Evolutionary conservation across 2,797 vertebrate genomes (phyloP), one percentile per base, ranked within the genome.

Genomic region (Trichosurus vulpecula): DNA sequence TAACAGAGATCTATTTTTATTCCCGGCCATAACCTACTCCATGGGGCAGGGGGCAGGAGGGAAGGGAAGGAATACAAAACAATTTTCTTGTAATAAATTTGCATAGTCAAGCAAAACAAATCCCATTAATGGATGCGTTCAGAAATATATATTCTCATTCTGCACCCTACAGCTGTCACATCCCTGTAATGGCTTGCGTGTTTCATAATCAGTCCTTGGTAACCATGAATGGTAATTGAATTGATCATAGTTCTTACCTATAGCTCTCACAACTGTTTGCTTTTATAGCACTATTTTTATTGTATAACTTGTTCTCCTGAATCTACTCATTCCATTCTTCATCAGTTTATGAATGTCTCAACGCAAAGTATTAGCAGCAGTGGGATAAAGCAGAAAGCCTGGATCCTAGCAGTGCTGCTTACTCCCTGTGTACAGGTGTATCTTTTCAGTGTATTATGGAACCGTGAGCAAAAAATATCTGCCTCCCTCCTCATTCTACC

Each of bases 21-120:
- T 66, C 58, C 31, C 31, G 35, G 10, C 12, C 58, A 61, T 35
- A 66, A 31, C 58, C 31, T 4, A 41, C 35, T 74, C 61, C 16
- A 2, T 6, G 5, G 35, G 35, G 12, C 4, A 1, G 4, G 12
- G 31, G 3, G 31, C 2, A 3, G 30, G 30, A 57, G 11, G 1
- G 14, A 16, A 66, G 16, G 31, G 31, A 10, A 74, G 61, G 16
- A 41, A 41, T 19, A 22, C 61, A 74, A 74, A 74, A n/a, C 14
- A n/a, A n/a, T 74, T 41, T 74, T 74, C 61, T 22, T 41, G 4
- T 41, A 74, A 74, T 74, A 14, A n/a, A 74, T 41, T 41, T 74
- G 35, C 16, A 41, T 74, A 74, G 16, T 6, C 61, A 74, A 41
- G 35, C 14, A n/a, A 61, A 19, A 74, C 35, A 74, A n/a, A 74